Conservation (phyloP, 2,888 invertebrate genomes). For the Pheosia tremula region DNA sequence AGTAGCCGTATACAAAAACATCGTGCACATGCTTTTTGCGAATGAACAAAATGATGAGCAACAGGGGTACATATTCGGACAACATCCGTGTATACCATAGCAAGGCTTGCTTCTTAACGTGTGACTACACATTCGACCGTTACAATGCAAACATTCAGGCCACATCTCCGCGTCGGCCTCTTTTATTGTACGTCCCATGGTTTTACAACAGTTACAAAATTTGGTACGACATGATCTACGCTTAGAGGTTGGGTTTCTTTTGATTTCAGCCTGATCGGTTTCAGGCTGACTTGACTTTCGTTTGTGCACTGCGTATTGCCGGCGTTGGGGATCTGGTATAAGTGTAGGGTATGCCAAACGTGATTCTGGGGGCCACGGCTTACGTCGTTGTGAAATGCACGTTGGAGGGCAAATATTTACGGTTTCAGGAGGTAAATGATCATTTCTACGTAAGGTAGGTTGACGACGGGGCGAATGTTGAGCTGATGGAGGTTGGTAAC, state of each 20-base stretch:
- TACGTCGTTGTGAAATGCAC: conserved; percentile 2
- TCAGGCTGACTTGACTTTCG: background rate
- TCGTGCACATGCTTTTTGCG: conserved; percentile 24
- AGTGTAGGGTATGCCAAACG: background rate
- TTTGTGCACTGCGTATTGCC: conserved; percentile 1
- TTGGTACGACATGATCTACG: background rate
- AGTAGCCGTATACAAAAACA: conserved; percentile 36
- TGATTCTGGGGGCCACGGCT: background rate
- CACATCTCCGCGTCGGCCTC: conserved; percentile 23
- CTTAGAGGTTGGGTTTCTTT: background rate
- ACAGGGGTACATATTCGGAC: conserved; percentile 43
- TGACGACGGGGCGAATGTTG: background rate
- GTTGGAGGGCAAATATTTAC: background rate
- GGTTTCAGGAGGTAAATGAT: background rate
- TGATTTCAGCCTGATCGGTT: background rate
- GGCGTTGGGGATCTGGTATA: conserved; percentile 3
- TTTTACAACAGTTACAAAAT: background rate
- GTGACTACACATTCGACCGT: conserved; percentile 23
- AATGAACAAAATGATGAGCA: conserved; percentile 34
- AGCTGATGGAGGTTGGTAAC: background rate
- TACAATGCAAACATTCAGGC: conserved; percentile 15
- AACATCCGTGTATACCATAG: conserved; percentile 26
- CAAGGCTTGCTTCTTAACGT: conserved; percentile 29
- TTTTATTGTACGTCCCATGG: conserved; percentile 13
- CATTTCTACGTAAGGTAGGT: background rate